Conservation (phyloP, 1,140 invertebrate genomes). For the Macrobrachium rosenbergii region DNA sequence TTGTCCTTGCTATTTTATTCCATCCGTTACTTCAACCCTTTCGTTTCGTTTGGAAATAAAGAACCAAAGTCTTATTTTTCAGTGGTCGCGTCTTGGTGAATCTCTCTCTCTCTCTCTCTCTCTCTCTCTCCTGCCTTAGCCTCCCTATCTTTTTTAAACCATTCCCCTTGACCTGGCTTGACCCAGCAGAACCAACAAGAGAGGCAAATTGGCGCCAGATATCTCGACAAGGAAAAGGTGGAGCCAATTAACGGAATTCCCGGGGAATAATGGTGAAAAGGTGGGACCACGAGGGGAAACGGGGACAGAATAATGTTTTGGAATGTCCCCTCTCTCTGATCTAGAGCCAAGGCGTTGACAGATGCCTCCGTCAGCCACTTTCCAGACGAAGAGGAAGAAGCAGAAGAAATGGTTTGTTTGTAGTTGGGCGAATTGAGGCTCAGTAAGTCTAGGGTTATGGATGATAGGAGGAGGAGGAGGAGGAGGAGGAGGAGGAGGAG, state of each 20-base stretch:
- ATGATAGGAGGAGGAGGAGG: not conserved
- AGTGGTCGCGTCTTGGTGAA: not conserved
- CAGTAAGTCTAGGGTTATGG: not conserved
- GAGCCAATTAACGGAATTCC: conserved; percentile 63
- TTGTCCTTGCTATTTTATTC: not conserved
- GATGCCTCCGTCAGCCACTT: conserved; percentile 47
- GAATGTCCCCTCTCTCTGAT: conserved; percentile 45
- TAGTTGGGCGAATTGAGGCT: not conserved
- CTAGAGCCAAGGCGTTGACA: conserved; percentile 51
- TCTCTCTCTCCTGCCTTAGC: not conserved
- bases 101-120: no score
- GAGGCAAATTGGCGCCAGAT: conserved; percentile 53
- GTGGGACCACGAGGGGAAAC: conserved; percentile 37
- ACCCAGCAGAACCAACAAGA: conserved; percentile 55
- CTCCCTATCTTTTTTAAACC: not conserved
- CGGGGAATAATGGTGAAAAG: conserved; percentile 63
- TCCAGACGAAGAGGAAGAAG: conserved; percentile 1
- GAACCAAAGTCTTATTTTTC: no score
- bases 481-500: not conserved
- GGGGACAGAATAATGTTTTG: conserved; percentile 51
- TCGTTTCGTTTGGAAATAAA: not conserved
- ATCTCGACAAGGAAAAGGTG: conserved; percentile 63
- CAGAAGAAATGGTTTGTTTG: not conserved
- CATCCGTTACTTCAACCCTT: not conserved
- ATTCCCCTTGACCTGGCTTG: conserved; percentile 56